These are phyloP conservation scores for Fregata magnificens DNA, from an alignment of 2,113 vertebrate genomes.

Conservation along the genomic window DNA sequence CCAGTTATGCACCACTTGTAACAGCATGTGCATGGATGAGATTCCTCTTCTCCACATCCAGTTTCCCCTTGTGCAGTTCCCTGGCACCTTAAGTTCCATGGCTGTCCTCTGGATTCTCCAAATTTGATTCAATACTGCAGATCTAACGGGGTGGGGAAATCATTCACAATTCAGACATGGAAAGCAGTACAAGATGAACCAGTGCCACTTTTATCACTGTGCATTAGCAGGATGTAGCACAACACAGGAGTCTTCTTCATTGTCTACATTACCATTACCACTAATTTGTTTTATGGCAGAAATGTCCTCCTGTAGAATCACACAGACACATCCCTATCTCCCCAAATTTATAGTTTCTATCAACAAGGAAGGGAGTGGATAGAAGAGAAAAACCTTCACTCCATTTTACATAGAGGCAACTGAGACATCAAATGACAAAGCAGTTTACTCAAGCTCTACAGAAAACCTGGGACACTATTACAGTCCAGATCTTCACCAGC, in stretches of 20 bases:
- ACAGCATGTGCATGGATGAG: not conserved
- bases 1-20: not conserved
- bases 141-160: fast-evolving
- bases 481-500: not conserved
- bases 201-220: not conserved
- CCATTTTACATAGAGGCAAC: not conserved
- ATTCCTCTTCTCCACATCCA: not conserved
- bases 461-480: not conserved
- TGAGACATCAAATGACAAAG: not conserved
- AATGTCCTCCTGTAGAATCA: not conserved
- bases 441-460: not conserved
- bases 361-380: not conserved
- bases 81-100: not conserved
- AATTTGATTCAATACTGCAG: not conserved
- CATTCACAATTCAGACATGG: not conserved
- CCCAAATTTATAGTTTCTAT: not conserved
- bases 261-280: not conserved
- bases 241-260: not conserved
- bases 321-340: not conserved
- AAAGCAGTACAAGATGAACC: not conserved
- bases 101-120: not conserved
- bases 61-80: not conserved
- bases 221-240: not conserved
- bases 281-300: not conserved
- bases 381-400: not conserved